These are phyloP conservation scores for Eurytoma adleriae DNA, from an alignment of 2,888 invertebrate genomes.

Conservation along the genomic window DNA sequence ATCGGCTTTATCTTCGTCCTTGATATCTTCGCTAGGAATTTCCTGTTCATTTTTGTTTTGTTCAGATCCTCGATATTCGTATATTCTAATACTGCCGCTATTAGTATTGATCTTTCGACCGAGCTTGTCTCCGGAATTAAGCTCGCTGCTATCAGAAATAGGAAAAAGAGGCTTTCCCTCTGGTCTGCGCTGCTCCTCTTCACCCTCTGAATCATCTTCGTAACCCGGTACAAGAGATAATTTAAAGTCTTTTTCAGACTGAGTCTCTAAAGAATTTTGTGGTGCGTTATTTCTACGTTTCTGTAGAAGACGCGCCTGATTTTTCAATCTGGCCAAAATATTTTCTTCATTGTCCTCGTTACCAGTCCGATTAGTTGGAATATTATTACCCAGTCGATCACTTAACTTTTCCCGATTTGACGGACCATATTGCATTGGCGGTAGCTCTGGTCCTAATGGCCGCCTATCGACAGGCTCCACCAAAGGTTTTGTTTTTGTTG, in stretches of 20 bases:
- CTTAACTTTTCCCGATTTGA: slow-evolving; percentile 59
- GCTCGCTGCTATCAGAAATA: slow-evolving; percentile 69
- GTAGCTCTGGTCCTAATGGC: slow-evolving; percentile 61
- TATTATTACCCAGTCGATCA: slow-evolving; percentile 19
- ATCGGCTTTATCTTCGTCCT: slow-evolving; percentile 36
- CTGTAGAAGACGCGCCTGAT: slow-evolving; percentile 75
- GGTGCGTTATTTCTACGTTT: slow-evolving; percentile 23
- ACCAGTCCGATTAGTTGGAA: slow-evolving; percentile 42
- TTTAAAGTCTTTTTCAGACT: slow-evolving; percentile 59
- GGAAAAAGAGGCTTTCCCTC: slow-evolving; percentile 76
- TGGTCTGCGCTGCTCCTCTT: slow-evolving; percentile 69
- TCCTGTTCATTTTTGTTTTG: slow-evolving; percentile 38
- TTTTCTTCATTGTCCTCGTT: slow-evolving; percentile 70
- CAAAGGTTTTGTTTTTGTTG: slow-evolving; percentile 46
- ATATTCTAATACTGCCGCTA: slow-evolving; percentile 62
- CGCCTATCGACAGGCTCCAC: slow-evolving; percentile 35
- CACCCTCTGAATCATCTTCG: slow-evolving; percentile 78
- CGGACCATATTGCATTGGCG: slow-evolving; percentile 62
- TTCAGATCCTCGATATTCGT: slow-evolving; percentile 60
- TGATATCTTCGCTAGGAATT: slow-evolving; percentile 10
- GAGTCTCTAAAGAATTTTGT: background rate
- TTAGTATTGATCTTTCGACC: slow-evolving; percentile 62
- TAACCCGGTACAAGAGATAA: slow-evolving; percentile 79
- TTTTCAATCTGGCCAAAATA: slow-evolving; percentile 74
- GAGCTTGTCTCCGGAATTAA: slow-evolving; percentile 22